Base-by-base conservation (phyloP, 2,888 invertebrate genomes). In the Arge pagana region DNA sequence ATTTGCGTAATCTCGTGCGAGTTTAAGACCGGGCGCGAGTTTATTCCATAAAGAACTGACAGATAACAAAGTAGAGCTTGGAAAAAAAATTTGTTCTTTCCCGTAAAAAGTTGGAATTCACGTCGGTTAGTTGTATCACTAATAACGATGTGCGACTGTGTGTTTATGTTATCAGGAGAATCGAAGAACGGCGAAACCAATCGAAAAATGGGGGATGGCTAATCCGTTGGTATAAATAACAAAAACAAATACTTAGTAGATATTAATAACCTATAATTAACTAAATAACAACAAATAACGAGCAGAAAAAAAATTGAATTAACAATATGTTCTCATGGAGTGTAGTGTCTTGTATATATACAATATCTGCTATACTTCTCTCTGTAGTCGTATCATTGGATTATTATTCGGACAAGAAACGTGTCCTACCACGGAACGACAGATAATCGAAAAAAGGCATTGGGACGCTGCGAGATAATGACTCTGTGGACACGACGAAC, bases 301-400 rank as follows among this genome's bases (percentile, higher is more conserved):
- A 51, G 59, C 56, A 64, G 55, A 64, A 66, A 64, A 60, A 67
- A 65, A 40, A 66, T 74, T 70, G 70, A 60, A 68, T 72, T 71
- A 71, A 68, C 61, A 65, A 72, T 74, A 70, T 73, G 71, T 72
- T 76, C 71, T 70, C 64, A 67, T 73, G 73, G 66, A 76, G 68
- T 74, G 72, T 76, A 74, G 74, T 68, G 68, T 74, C 74, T 75
- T 76, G 73, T 76, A 74, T 76, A 76, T 74, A 72, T 59, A 68
- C 66, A n/a, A 68, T 64, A 68, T 52, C 64, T 67, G 66, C 61
- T 67, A 69, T 71, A 72, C 67, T 68, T 71, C 63, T 68, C 59
- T 68, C 68, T 66, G 64, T 71, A 71, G 68, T 64, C 61, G 65
- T 68, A 68, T 53, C 41, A 55, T 60, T 55, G 55, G 57, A 53